Evolutionary conservation across 2,888 invertebrate genomes (phyloP), one percentile per base, ranked within the genome.

Genomic region (Eulithis prunata): DNA sequence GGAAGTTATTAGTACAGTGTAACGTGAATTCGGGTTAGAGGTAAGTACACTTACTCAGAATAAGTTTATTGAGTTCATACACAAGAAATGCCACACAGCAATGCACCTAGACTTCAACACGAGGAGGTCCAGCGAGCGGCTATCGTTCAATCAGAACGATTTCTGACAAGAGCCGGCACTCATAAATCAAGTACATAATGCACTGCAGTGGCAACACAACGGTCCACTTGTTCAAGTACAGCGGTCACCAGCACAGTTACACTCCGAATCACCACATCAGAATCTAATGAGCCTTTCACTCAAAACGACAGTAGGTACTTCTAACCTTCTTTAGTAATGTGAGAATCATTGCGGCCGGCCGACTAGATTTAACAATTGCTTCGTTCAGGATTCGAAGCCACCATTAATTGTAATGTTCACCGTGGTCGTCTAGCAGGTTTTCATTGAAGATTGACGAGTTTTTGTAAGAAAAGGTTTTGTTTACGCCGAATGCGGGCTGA

Each of bases 241-340:
- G 76, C 77, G 78, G 75, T 76, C 75, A 83, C 78, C 76, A 80
- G 77, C 80, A 87, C 85, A 86, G 80, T 85, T 84, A 83, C 79
- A 80, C 80, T 81, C 82, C 78, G 78, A 81, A 79, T 74, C 76
- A 78, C 76, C 75, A 82, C 79, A 80, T 75, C 78, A 78, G 80
- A 80, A 80, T 75, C 78, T 78, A 80, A 80, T 77, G 74, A 80
- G 76, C 83, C 91, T 91, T 91, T 91, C 91, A 91, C 91, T 88
- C 75, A 80, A 84, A 82, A 84, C 83, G 83, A 83, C 78, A 82
- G 82, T n/a, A n/a, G n/a, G n/a, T 79, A 80, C 82, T 81, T 79
- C 78, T 79, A 82, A 84, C 81, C 80, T 81, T 77, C 81, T 78
- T 80, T 80, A 80, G 74, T 84, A 81, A 82, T 81, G 74, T 80